Evolutionary conservation across 2,888 invertebrate genomes (phyloP).

Genomic region (Megaustenia siamemsis): DNA sequence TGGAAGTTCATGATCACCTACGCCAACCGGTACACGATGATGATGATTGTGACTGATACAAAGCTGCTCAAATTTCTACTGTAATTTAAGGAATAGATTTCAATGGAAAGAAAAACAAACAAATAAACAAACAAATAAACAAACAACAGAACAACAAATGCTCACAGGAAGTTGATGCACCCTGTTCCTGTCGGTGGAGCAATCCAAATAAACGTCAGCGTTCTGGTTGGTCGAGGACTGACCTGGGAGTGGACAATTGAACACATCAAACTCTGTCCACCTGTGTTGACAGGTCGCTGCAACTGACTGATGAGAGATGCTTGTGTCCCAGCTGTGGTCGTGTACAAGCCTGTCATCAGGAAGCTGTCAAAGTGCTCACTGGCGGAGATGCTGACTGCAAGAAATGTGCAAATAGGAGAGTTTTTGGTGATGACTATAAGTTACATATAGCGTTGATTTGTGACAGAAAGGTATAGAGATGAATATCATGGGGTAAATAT

Average conservation of each 20-base stretch:
- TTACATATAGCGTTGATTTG: no score
- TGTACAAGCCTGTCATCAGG: constrained; percentile 78
- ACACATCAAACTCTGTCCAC: constrained; percentile 76
- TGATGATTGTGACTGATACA: no score
- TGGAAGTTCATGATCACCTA: no score
- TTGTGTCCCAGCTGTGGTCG: constrained; percentile 66
- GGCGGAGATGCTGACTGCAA: constrained; percentile 75
- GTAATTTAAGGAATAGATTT: no score
- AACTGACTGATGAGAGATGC: constrained; percentile 50
- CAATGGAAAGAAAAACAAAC: no score
- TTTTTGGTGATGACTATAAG: no score
- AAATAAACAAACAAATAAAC: no score
- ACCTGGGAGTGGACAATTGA: constrained; percentile 78
- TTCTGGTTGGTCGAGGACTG: constrained; percentile 70
- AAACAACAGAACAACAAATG: no score
- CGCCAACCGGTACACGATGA: no score
- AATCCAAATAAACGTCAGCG: constrained; percentile 77
- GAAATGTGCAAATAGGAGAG: not conserved
- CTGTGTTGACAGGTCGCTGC: constrained; percentile 48
- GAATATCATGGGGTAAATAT: no score
- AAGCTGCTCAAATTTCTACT: no score
- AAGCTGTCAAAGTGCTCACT: constrained; percentile 79
- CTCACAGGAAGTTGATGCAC: constrained; percentile 80
- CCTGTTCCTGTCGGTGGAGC: constrained; percentile 79
- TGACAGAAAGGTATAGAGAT: no score